Evolutionary conservation across 2,888 invertebrate genomes (phyloP).

Genomic region (Dastarcus helophoroides): DNA sequence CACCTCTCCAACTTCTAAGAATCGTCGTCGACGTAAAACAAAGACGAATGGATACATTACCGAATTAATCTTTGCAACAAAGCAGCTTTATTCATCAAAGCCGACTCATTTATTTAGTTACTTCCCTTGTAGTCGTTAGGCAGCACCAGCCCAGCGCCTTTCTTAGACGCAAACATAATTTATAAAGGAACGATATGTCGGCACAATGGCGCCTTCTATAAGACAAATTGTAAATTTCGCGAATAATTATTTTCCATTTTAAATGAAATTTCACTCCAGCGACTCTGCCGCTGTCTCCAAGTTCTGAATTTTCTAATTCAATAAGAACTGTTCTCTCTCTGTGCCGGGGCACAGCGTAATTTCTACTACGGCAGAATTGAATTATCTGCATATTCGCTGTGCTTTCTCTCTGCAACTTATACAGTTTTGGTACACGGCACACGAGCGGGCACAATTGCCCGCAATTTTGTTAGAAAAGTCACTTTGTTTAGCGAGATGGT

Average conservation of each 20-base stretch:
- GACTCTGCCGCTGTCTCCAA: not conserved
- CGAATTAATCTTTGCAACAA: conserved; percentile 38
- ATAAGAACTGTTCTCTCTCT: not conserved
- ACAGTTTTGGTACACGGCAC: too few relatives aligned
- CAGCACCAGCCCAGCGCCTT: conserved; percentile 16
- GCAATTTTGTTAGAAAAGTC: too few relatives aligned
- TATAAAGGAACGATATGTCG: conserved; percentile 20
- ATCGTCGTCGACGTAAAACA: conserved; percentile 25
- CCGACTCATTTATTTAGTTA: conserved; percentile 36
- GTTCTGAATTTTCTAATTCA: conserved; percentile 1
- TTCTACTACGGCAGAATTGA: not conserved
- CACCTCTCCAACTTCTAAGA: conserved; percentile 23
- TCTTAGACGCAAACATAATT: conserved; percentile 23
- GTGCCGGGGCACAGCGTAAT: too few relatives aligned
- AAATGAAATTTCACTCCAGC: not conserved
- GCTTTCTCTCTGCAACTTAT: not conserved
- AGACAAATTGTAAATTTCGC: conserved; percentile 15
- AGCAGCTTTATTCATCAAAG: conserved; percentile 36
- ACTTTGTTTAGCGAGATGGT: too few relatives aligned
- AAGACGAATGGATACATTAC: conserved; percentile 37
- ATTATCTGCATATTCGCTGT: not conserved
- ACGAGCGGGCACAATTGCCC: too few relatives aligned
- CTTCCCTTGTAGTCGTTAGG: conserved; percentile 31
- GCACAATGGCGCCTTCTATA: conserved; percentile 11
- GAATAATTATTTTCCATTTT: conserved; percentile 14